A percentile compares a stretch with the other conserved stretches of the same genome.
Conservation (phyloP, 2,888 invertebrate genomes). For the Diarsia rubi region DNA sequence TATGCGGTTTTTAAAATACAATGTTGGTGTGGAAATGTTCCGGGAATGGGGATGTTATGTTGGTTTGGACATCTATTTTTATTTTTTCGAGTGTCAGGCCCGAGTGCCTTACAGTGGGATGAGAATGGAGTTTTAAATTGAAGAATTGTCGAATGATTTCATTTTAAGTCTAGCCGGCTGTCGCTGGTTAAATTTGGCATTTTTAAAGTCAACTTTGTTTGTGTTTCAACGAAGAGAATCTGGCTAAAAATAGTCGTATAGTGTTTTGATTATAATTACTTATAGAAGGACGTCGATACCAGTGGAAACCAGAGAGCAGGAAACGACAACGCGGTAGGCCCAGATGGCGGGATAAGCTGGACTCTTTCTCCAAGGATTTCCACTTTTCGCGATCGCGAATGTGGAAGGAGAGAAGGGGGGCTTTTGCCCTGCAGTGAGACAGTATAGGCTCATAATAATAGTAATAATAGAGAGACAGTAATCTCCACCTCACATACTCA, state of each 20-base stretch:
- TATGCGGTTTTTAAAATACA: slow-evolving; percentile 40
- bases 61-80: slow-evolving; percentile 36
- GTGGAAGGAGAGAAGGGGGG: too few relatives aligned
- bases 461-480: too few relatives aligned
- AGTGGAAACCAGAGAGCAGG: too few relatives aligned
- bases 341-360: too few relatives aligned
- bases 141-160: slow-evolving; percentile 29
- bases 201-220: slow-evolving; percentile 8
- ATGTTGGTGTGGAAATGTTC: slow-evolving; percentile 22
- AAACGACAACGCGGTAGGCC: too few relatives aligned
- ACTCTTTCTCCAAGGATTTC: too few relatives aligned
- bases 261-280: neutral
- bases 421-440: too few relatives aligned
- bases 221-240: neutral
- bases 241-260: neutral
- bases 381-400: too few relatives aligned
- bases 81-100: slow-evolving; percentile 19
- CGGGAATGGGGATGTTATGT: slow-evolving; percentile 12
- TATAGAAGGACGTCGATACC: too few relatives aligned
- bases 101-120: slow-evolving; percentile 16
- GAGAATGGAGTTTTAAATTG: slow-evolving; percentile 37
- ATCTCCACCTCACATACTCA: too few relatives aligned
- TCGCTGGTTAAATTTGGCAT: slow-evolving; percentile 9
- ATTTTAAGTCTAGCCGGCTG: slow-evolving; percentile 21
- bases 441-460: too few relatives aligned